These are phyloP conservation scores for Dicyrtomina minuta DNA, from an alignment of 2,888 invertebrate species.

Conservation along the genomic window DNA sequence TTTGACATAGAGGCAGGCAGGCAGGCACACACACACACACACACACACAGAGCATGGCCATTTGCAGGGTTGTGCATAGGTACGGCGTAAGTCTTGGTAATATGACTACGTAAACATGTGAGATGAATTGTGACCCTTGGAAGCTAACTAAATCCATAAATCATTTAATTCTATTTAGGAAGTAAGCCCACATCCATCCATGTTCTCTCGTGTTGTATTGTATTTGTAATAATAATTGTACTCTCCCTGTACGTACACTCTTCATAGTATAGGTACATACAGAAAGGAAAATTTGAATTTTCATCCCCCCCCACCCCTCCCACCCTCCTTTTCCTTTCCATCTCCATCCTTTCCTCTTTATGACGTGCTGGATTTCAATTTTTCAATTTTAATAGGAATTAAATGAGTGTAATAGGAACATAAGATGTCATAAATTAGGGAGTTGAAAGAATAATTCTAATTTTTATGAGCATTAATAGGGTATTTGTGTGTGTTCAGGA, in stretches of 20 bases:
- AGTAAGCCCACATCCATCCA: neutral
- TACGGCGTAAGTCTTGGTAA: too few relatives aligned
- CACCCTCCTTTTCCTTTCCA: neutral
- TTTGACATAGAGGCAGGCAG: neutral
- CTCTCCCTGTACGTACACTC: neutral
- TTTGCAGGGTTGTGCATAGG: too few relatives aligned
- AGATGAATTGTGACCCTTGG: slow-evolving; percentile 19
- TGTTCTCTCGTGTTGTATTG: neutral
- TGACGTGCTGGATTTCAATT: slow-evolving; percentile 31
- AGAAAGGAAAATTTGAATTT: too few relatives aligned
- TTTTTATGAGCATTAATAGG: too few relatives aligned
- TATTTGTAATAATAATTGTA: neutral
- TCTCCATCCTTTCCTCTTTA: slow-evolving; percentile 4
- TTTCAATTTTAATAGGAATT: slow-evolving; percentile 34
- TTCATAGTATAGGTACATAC: neutral
- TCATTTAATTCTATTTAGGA: slow-evolving; percentile 27
- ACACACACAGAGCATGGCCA: neutral
- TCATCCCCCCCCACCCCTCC: neutral
- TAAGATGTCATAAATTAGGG: slow-evolving; percentile 22
- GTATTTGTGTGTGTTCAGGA: too few relatives aligned
- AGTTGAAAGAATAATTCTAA: too few relatives aligned
- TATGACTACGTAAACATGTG: slow-evolving; percentile 24
- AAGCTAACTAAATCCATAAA: slow-evolving; percentile 12
- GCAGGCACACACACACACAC: too few relatives aligned
- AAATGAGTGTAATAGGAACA: slow-evolving; percentile 25